Evolutionary conservation across 2,888 invertebrate species (phyloP), one percentile per base, ranked within the genome.

Genomic region (Spisula subtruncata): DNA sequence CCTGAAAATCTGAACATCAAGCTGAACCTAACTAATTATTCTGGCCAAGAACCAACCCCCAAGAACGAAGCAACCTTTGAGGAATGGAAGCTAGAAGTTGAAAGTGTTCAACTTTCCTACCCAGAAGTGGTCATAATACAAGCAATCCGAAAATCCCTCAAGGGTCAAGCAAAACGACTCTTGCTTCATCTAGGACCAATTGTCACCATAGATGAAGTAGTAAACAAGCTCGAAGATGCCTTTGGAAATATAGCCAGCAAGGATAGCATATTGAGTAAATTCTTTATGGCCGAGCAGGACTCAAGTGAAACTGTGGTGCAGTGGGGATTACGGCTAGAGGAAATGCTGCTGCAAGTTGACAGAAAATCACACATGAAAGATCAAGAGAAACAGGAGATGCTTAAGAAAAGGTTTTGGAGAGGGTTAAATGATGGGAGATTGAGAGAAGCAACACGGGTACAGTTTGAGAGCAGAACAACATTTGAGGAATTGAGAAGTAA

Each of bases 161-260:
- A 51, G 25, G 85, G n/a, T 25, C 79, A 85, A 48, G 85, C 80
- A 14, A 85, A 29, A 32, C 51, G 80, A 79, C 16, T 80, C 18
- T 41, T 85, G 41, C 16, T 81, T 54, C 41, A 82, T 82, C 29
- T 82, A 32, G 25, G 14, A 46, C 1, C 51, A 12, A 18, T 18
- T 32, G 80, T 80, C 20, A 51, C 79, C 8, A 20, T 46, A 12
- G 32, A 51, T 79, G 86, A 86, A 16, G 81, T 80, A 20, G n/a
- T 86, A 41, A 56, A 51, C 5, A 51, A 35, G 18, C 14, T 81
- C 0, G 86, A 86, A 81, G 81, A 86, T 10, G 56, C 48, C 32
- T 86, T 86, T 56, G 85, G 86, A 14, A 79, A 86, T 79, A 18
- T 81, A 12, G 79, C 86, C 14, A 86, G 80, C 16, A 20, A 81